Evolutionary conservation across 2,888 invertebrate genomes (phyloP), one percentile per base, ranked within the genome.

Genomic region (Schizaphis graminum): DNA sequence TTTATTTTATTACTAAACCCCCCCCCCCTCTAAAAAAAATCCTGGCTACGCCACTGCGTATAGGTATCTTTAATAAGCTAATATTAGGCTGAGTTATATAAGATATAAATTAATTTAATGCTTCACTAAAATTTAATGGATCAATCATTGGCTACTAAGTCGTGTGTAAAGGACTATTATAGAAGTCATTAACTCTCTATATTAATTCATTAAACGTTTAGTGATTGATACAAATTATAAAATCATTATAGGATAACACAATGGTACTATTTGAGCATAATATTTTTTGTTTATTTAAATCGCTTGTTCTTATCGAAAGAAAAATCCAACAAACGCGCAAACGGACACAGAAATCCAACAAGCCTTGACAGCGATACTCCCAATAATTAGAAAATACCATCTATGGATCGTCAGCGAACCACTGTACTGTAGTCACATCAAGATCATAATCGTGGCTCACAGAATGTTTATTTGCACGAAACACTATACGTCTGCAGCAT

Each of bases 361-460:
- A n/a, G 16, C 91, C 91, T 44, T 91, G 85, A 86, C 91, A 91
- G 28, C 84, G 41, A 91, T 91, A 84, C 44, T 41, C 21, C 91
- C 85, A 91, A n/a, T n/a, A n/a, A 91, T 91, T 91, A 91, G 3
- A 86, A 91, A 57, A 44, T 16, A 56, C 84, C 86, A 91, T 86
- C 56, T 44, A 56, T 13, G 91, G 91, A 44, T 35, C 7, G 85
- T 91, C 56, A 41, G 53, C 11, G 67, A 84, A 16, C 24, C 44
- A 49, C 41, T 28, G 24, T 28, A 61, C 35, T 53, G 41, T 49
- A 44, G 28, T 41, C 28, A 26, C 57, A 7, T 85, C 91, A 91
- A 91, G 91, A 91, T 91, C 28, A 44, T 7, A 91, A 86, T 91
- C 91, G n/a, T 86, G 85, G 56, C 1, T 91, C n/a, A n/a, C 28